Conservation (phyloP, 2,888 invertebrate genomes). For the Chaetoderma sp. region DNA sequence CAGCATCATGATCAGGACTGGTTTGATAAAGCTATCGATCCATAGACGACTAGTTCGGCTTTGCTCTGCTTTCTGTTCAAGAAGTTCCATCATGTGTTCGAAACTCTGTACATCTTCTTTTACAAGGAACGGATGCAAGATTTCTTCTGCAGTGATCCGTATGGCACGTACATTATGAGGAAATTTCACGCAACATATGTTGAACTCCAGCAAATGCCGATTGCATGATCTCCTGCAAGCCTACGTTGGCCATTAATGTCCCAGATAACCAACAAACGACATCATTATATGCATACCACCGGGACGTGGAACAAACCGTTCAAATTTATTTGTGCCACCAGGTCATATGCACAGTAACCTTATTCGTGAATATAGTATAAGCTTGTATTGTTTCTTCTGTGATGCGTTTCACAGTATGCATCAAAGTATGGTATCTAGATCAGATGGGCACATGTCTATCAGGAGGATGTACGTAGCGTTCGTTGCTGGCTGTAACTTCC, state of each 20-base stretch:
- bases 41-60: conserved; percentile 23
- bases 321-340: conserved; percentile 25
- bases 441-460: conserved; percentile 34
- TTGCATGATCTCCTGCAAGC: conserved; percentile 35
- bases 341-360: conserved; percentile 20
- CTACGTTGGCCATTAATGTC: conserved; percentile 40
- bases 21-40: conserved; percentile 36
- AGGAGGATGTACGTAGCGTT: conserved; percentile 32
- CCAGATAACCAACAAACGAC: conserved; percentile 41
- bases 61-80: neutral
- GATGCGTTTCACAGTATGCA: conserved; percentile 19
- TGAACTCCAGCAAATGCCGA: conserved; percentile 37
- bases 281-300: conserved; percentile 46
- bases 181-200: conserved; percentile 44
- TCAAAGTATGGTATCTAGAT: conserved; percentile 36
- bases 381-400: conserved; percentile 17
- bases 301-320: conserved; percentile 27
- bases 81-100: conserved; percentile 1
- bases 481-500: conserved; percentile 21
- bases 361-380: conserved; percentile 28
- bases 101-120: neutral
- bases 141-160: conserved; percentile 34
- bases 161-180: conserved; percentile 39
- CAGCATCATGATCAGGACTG: conserved; percentile 37
- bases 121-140: conserved; percentile 17